Evolutionary conservation across 1,140 invertebrate genomes (phyloP).

Genomic region (Drosophila repletoides): DNA sequence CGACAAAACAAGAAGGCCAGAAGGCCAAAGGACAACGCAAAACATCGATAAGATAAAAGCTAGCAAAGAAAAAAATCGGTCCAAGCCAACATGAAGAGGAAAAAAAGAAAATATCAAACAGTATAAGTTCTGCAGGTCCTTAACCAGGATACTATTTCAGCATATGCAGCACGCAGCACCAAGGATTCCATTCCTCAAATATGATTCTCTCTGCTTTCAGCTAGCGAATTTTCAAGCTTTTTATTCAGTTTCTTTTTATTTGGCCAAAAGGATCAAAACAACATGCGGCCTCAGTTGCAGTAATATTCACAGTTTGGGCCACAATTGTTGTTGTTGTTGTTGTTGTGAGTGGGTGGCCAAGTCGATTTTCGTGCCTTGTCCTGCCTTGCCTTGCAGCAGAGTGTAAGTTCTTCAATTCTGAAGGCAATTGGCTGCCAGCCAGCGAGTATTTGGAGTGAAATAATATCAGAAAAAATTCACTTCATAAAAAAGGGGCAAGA

Average conservation of each 20-base stretch:
- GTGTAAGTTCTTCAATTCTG: too few species aligned
- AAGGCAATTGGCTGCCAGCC: conserved; percentile 23
- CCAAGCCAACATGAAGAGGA: not conserved
- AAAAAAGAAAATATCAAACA: not conserved
- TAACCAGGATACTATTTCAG: conserved; percentile 37
- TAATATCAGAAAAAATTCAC: conserved; percentile 38
- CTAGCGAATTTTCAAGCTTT: too few species aligned
- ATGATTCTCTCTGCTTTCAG: not conserved
- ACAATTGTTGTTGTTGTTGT: conserved; percentile 56
- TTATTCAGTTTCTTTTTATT: too few species aligned
- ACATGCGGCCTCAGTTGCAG: conserved; percentile 42
- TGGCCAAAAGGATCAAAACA: conserved; percentile 75
- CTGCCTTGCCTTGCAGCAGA: too few species aligned
- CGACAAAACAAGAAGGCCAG: conserved; percentile 19
- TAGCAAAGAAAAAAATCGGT: conserved; percentile 22
- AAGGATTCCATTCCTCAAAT: not conserved
- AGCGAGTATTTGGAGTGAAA: not conserved
- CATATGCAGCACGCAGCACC: conserved; percentile 1
- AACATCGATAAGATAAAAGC: conserved; percentile 57
- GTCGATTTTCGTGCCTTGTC: too few species aligned
- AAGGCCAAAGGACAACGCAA: conserved; percentile 20
- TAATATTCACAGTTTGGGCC: too few species aligned
- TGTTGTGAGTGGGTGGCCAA: not conserved
- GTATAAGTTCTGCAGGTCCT: conserved; percentile 41
- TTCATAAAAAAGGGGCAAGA: conserved; percentile 28